Evolutionary conservation across 2,113 vertebrate genomes (phyloP), one percentile per base, ranked within the genome.

Genomic region (Oreochromis tanganicae): DNA sequence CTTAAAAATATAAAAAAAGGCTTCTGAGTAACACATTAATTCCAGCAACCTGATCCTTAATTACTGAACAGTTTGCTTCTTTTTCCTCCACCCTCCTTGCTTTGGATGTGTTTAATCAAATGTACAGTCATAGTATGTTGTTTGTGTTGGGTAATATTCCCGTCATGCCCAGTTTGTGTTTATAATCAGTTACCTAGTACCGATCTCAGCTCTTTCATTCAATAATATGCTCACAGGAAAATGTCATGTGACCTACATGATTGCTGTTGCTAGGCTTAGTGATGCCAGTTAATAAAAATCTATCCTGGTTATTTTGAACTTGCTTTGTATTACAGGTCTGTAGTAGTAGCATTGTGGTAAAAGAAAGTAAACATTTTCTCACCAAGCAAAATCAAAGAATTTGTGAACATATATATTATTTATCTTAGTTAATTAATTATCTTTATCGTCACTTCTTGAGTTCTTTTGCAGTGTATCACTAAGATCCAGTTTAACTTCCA

Each of bases 391-490:
- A 52, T 24, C 4, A 41, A 38, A 24, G 1, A 80, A 80, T 38
- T 41, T 80, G 4, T 9, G 32, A 55, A 56, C 24, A 80, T 56
- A 9, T n/a, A 32, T 21, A 55, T 55, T 9, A 36, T 80, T 21
- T 80, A 24, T 8, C 5, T 14, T 36, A 80, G 63, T 46, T 41
- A 71, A 41, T 68, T 68, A 8, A 55, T 80, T 63, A 36, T 66
- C 32, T 66, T 66, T 66, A 19, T 63, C 0, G 3, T 66, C 32
- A 66, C 10, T 66, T 66, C 61, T 66, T 66, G 61, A n/a, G 32
- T 66, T 66, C 6, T 66, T 66, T 66, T 36, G 61, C 61, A 66
- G 61, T 66, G 10, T 66, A 66, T n/a, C 32, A 38, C 56, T 56
- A 27, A 56, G 55, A 14, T 27, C 21, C 55, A 56, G 21, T 34